These are phyloP conservation scores for Drosophila punjabiensis DNA, from an alignment of 1,140 invertebrate genomes.

Conservation along the genomic window DNA sequence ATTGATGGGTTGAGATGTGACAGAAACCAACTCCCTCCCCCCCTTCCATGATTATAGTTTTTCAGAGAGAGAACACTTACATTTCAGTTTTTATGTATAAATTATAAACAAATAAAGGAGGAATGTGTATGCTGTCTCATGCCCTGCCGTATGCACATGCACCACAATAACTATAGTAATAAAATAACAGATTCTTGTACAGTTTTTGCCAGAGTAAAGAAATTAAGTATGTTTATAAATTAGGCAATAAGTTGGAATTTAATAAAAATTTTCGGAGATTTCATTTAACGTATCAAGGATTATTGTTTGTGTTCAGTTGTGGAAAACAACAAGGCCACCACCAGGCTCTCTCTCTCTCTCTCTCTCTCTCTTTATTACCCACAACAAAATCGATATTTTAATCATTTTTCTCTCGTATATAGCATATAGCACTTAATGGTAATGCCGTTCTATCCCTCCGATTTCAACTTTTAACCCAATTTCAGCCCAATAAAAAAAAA, in stretches of 20 bases:
- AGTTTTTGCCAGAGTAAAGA: constrained; percentile 16
- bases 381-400: too few relatives aligned
- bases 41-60: constrained; percentile 11
- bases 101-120: neutral
- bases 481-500: too few relatives aligned
- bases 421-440: too few relatives aligned
- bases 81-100: constrained; percentile 11
- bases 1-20: neutral
- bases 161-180: constrained; percentile 10
- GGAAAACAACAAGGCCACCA: too few relatives aligned
- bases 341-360: too few relatives aligned
- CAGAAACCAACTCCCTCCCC: constrained; percentile 3
- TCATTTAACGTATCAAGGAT: neutral
- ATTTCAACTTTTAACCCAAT: too few relatives aligned
- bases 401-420: too few relatives aligned
- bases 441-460: too few relatives aligned
- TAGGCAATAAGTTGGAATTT: constrained; percentile 13
- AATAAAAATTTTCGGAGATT: constrained; percentile 16
- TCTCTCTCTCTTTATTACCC: too few relatives aligned
- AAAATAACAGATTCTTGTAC: constrained; percentile 11
- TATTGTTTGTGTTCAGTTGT: neutral
- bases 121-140: constrained; percentile 4
- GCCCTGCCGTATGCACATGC: constrained; percentile 3
- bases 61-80: neutral
- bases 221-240: constrained; percentile 15